Base-by-base conservation (phyloP, 2,888 invertebrate genomes). In the Leucania comma region DNA sequence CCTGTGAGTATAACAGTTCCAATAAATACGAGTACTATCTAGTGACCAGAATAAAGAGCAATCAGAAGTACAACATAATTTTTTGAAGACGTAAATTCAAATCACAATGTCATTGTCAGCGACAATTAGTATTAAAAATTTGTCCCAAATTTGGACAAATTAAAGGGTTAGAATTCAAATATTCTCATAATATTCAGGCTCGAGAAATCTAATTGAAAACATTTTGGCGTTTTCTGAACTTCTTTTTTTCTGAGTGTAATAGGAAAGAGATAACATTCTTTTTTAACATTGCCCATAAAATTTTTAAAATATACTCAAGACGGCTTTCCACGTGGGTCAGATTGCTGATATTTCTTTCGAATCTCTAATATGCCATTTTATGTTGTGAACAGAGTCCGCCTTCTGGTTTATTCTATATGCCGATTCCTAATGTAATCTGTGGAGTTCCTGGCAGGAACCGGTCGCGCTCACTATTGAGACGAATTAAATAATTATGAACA, bases 401-500 rank as follows among this genome's bases (percentile, higher is more conserved):
- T 75, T 75, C 72, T 76, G 51, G 12, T 46, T 5, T n/a, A 20
- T 35, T 58, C 26, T 38, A 0, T 58, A 29, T 38, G 61, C 48
- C 10, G 35, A 1, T 54, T 3, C 1, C 14, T 60, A 38, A 38
- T 54, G 42, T 62, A 48, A 54, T 9, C 32, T 50, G 50, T 38
- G 17, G 22, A 48, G 69, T 54, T 69, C 75, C 75, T 72, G 62
- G 64, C 63, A 60, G 46, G 32, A 68, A 78, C 84, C 68, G 63
- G 64, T 63, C 79, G 64, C 74, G 58, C 71, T 66, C 72, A 59
- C 75, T 68, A 82, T 82, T 80, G 78, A 75, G 72, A 75, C 75
- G 68, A 78, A 79, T 83, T 81, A 83, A 84, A 78, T 77, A 85
- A 87, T 87, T 85, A 84, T 73, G 72, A 80, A 68, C 77, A 73